Evolutionary conservation across 2,797 vertebrate species (phyloP).

Genomic region (Parotocinclus haroldoi): DNA sequence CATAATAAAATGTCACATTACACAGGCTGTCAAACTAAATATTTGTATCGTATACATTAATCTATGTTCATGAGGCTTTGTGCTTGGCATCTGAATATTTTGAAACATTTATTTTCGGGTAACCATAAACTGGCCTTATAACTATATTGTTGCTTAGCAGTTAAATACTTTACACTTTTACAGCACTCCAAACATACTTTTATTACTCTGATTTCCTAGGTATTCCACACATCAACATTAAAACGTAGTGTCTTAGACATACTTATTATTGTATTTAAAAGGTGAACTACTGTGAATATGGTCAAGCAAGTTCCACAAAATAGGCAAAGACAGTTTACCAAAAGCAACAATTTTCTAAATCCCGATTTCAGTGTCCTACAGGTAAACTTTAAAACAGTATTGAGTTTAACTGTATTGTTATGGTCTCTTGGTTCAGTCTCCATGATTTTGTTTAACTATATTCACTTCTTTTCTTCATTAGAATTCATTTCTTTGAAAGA

Average conservation of each 20-base stretch:
- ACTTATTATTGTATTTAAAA: conserved; percentile 74
- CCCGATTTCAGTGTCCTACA: conserved; percentile 23
- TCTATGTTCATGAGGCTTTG: conserved; percentile 89
- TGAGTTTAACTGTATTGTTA: not conserved
- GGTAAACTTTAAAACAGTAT: not conserved
- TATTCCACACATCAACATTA: conserved; percentile 86
- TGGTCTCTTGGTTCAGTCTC: conserved; percentile 3
- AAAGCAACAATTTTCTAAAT: conserved; percentile 11
- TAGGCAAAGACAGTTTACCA: conserved; percentile 32
- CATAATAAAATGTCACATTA: not conserved
- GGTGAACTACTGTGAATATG: conserved; percentile 64
- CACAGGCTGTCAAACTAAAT: conserved; percentile 17
- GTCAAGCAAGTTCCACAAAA: conserved; percentile 57
- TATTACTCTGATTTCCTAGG: conserved; percentile 79
- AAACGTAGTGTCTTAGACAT: conserved; percentile 75
- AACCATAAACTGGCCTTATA: conserved; percentile 81
- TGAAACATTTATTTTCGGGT: conserved; percentile 62
- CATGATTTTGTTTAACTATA: not conserved
- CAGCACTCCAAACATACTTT: conserved; percentile 91
- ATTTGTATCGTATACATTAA: conserved; percentile 5
- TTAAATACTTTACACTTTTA: conserved; percentile 95
- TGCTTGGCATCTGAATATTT: conserved; percentile 94
- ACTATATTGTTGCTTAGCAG: conserved; percentile 86
- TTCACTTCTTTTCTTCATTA: not conserved
- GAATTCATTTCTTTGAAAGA: not conserved